Base-by-base conservation (phyloP, 2,888 invertebrate species). In the Drepanosiphum platanoidis region DNA sequence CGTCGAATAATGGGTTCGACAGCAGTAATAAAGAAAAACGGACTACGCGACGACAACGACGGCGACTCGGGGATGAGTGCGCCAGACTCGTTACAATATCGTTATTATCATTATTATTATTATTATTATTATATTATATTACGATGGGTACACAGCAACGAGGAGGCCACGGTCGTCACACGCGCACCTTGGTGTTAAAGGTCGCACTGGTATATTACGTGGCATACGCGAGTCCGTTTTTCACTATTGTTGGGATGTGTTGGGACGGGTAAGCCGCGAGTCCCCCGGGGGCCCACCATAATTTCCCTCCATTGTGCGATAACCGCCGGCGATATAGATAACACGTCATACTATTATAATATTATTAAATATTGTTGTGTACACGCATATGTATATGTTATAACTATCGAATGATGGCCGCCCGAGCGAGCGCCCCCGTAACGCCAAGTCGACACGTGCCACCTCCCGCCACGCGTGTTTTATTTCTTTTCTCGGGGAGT, bases 111-210 rank as follows among this genome's bases (percentile, higher is more conserved):
- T n/a, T n/a, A n/a, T n/a, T n/a, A n/a, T n/a, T n/a, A n/a, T n/a
- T n/a, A n/a, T n/a, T n/a, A n/a, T n/a, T n/a, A n/a, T n/a, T n/a
- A n/a, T n/a, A n/a, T n/a, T n/a, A n/a, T n/a, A n/a, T n/a, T n/a
- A n/a, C n/a, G n/a, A n/a, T n/a, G n/a, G n/a, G 39, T 18, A 42
- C 42, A 42, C 42, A 39, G 42, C 36, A 13, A 1, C n/a, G 34
- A 68, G 46, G 66, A 83, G 83, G 83, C 83, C 83, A 75, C 83
- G 75, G 82, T 64, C 82, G 61, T 42, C 64, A 42, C 18, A 30
- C 13, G 30, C 80, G 39, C 70, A 46, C 71, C 70, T 81, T 30
- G 79, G 79, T 34, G 52, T 34, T 68, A 80, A 68, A 80, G 79
- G 79, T 80, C 79, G n/a, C n/a, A n/a, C 4, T 5, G 30, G 11